Conservation (phyloP, 2,888 invertebrate species). For the Arctia plantaginis region DNA sequence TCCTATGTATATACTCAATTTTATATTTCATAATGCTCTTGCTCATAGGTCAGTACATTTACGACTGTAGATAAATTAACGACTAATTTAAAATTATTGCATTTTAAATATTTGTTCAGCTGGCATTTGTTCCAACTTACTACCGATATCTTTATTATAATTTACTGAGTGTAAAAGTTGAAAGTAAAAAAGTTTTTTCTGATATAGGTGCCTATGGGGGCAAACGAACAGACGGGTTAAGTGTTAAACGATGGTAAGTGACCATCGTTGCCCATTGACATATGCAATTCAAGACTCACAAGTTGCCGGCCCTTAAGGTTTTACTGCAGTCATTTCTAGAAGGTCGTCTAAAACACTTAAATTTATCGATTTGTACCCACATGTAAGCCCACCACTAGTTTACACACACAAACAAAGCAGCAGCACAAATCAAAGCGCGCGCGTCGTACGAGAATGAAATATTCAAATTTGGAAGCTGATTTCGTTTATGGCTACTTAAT, state of each 20-base stretch:
- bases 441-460: constrained; percentile 82
- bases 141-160: neutral
- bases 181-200: neutral
- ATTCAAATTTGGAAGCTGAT: constrained; percentile 87
- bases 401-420: constrained; percentile 62
- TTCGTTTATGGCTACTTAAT: constrained; percentile 87
- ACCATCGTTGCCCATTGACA: neutral
- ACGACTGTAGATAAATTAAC: neutral
- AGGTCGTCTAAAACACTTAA: no score
- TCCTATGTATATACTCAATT: neutral
- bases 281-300: neutral
- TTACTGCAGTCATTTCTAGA: no score
- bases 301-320: neutral
- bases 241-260: neutral
- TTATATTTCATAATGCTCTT: neutral
- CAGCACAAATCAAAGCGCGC: constrained; percentile 80
- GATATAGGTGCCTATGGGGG: no score
- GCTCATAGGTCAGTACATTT: neutral
- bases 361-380: neutral
- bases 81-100: neutral
- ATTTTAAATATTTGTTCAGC: neutral
- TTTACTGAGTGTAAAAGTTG: neutral
- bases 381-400: constrained; percentile 55
- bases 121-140: neutral
- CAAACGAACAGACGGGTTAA: no score